These are phyloP conservation scores for Macrophya alboannulata DNA, from an alignment of 2,888 invertebrate genomes.

Conservation along the genomic window DNA sequence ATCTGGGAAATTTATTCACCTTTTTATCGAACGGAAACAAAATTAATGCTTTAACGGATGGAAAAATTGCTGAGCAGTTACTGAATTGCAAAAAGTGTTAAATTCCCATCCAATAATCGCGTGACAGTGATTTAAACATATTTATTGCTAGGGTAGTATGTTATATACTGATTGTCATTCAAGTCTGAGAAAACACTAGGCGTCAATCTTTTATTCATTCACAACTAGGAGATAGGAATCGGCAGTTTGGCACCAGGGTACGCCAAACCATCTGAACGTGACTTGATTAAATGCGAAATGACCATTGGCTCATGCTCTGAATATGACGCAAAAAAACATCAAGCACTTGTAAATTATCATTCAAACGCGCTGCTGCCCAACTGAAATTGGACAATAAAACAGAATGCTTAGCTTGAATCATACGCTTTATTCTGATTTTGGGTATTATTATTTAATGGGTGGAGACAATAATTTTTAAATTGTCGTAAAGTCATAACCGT, in stretches of 20 bases:
- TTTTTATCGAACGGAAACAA: neutral
- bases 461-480: neutral
- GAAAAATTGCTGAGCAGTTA: neutral
- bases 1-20: neutral
- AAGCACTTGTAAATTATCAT: neutral
- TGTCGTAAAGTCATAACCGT: neutral
- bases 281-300: conserved; percentile 14
- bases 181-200: neutral
- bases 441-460: neutral
- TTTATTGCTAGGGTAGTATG: no score
- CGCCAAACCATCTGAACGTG: conserved; percentile 9
- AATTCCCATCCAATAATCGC: neutral
- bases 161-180: neutral
- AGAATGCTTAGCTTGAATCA: neutral
- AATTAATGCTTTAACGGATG: neutral
- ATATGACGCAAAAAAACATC: neutral
- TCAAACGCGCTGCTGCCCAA: neutral
- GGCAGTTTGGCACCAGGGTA: neutral
- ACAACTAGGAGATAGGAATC: neutral
- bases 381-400: neutral
- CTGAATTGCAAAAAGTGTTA: neutral
- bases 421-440: neutral
- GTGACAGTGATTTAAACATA: neutral
- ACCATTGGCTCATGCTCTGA: conserved; percentile 2
- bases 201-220: conserved; percentile 2